These are phyloP conservation scores for Cynodonichthys magdalenae DNA, from an alignment of 2,797 vertebrate species.

Conservation along the genomic window DNA sequence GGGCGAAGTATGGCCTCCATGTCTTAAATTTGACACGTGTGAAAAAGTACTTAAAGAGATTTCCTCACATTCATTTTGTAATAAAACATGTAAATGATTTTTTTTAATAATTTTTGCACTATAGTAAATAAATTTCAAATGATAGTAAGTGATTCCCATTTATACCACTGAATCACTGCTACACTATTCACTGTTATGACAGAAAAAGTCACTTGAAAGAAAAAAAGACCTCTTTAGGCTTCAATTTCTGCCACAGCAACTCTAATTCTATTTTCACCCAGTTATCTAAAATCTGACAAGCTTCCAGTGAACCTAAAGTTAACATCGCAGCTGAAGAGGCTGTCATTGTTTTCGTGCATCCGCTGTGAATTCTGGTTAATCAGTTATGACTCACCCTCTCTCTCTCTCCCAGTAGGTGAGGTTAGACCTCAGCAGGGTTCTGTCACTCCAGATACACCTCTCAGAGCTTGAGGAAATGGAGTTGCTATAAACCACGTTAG, in stretches of 20 bases:
- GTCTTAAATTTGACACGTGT: too few relatives aligned
- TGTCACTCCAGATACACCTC: slow-evolving; percentile 75
- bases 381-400: slow-evolving; percentile 69
- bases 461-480: slow-evolving; percentile 51
- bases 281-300: not conserved
- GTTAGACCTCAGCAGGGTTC: slow-evolving; percentile 60
- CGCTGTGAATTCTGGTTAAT: slow-evolving; percentile 58
- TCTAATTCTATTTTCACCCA: slow-evolving; percentile 10
- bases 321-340: slow-evolving; percentile 11
- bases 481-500: slow-evolving; percentile 46
- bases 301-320: slow-evolving; percentile 5
- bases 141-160: too few relatives aligned
- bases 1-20: too few relatives aligned
- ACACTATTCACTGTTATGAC: too few relatives aligned
- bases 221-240: not conserved
- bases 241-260: slow-evolving; percentile 15
- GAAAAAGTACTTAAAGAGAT: too few relatives aligned
- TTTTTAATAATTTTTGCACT: too few relatives aligned
- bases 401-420: slow-evolving; percentile 73
- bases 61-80: too few relatives aligned
- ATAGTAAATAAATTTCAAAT: too few relatives aligned
- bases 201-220: too few relatives aligned
- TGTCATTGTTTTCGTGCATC: slow-evolving; percentile 30
- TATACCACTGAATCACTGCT: too few relatives aligned
- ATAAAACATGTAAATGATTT: too few relatives aligned